Conservation (phyloP, 1,140 invertebrate species). For the Drosophila sucinea region DNA sequence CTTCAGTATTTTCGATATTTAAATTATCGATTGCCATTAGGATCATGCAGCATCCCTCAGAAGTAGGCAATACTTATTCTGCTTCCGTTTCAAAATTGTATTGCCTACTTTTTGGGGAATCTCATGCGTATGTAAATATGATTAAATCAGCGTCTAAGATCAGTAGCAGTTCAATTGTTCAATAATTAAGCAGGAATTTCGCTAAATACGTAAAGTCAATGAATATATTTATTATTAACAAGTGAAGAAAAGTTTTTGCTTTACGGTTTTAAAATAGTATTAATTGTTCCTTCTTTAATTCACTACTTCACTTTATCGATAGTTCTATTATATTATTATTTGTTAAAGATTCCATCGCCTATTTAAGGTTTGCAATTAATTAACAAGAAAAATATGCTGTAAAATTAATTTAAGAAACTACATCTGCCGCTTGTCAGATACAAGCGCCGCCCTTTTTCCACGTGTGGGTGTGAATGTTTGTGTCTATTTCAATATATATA, state of each 20-base stretch:
- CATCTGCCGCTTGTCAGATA: constrained; percentile 75
- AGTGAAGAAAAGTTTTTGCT: too few relatives aligned
- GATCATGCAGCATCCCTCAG: neutral
- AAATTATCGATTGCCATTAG: neutral
- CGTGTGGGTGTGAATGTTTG: constrained; percentile 4
- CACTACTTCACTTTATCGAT: neutral
- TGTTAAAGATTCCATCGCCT: neutral
- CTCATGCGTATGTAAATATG: neutral
- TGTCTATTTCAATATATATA: constrained; percentile 28
- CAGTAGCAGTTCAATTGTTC: too few relatives aligned
- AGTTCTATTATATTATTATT: neutral
- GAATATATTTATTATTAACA: too few relatives aligned
- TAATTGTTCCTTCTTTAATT: constrained; percentile 12
- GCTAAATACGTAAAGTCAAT: too few relatives aligned
- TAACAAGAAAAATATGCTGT: constrained; percentile 57
- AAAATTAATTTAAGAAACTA: constrained; percentile 79
- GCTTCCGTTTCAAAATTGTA: neutral
- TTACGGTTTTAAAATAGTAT: too few relatives aligned
- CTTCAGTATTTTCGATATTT: constrained; percentile 18
- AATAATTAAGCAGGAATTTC: too few relatives aligned
- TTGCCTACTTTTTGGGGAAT: constrained; percentile 1
- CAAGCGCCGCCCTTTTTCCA: constrained; percentile 33
- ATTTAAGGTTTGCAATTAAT: neutral
- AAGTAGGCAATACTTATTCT: neutral
- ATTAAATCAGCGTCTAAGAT: too few relatives aligned